phyloP scores from a whole-genome alignment of 2,797 vertebrate genomes.

The Netta rufina region DNA sequence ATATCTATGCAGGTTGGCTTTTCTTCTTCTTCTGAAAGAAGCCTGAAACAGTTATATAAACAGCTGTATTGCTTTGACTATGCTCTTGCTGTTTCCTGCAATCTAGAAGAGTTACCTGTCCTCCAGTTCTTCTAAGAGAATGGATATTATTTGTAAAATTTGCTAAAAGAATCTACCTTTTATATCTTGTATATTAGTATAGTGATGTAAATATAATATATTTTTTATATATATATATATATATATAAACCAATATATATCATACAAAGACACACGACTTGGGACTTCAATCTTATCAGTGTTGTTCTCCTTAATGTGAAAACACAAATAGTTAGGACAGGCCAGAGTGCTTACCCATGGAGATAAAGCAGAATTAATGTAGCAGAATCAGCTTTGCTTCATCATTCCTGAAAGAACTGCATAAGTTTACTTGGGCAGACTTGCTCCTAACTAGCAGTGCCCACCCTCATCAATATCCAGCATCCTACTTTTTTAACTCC shows the following conservation, averaged over 20 bases:
- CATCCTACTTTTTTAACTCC: background rate
- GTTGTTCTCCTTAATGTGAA: background rate
- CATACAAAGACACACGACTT: background rate
- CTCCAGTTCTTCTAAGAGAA: background rate
- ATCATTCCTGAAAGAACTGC: background rate
- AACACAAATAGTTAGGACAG: background rate
- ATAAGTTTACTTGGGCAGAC: background rate
- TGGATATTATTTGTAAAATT: background rate
- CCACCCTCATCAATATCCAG: background rate
- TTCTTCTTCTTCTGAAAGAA: background rate
- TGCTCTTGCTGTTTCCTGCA: background rate
- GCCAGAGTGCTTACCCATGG: background rate
- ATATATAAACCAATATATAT: background rate
- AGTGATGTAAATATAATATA: background rate
- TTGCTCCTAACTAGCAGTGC: background rate
- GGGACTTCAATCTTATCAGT: background rate
- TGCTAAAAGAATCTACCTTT: background rate
- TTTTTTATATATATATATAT: background rate
- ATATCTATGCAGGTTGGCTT: accelerated
- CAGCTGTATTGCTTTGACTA: background rate
- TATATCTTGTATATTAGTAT: background rate
- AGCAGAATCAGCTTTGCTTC: background rate
- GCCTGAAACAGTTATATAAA: background rate
- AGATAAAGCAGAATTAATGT: background rate
- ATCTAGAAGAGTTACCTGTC: background rate